Evolutionary conservation across 2,797 vertebrate genomes (phyloP).

Genomic region (Gymnoscopelus braueri): DNA sequence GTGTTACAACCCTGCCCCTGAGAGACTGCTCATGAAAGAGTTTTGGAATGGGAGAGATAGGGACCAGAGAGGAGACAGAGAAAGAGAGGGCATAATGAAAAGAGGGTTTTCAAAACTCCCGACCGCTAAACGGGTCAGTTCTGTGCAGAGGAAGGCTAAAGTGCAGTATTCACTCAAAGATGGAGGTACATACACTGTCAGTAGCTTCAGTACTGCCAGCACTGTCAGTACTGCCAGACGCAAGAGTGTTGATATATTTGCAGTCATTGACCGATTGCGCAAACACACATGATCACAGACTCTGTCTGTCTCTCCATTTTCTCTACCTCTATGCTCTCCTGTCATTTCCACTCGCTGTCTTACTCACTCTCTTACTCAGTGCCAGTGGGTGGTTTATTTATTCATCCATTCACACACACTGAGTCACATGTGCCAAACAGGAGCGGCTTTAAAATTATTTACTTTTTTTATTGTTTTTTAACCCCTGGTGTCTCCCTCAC

Average conservation of each 20-base stretch:
- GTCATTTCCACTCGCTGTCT: background rate
- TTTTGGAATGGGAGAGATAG: constrained; percentile 79
- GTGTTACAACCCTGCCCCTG: constrained; percentile 80
- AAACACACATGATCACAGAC: constrained; percentile 25
- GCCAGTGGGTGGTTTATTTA: background rate
- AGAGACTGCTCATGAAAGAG: constrained; percentile 82
- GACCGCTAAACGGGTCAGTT: constrained; percentile 69
- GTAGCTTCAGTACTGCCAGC: constrained; percentile 48
- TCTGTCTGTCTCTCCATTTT: background rate
- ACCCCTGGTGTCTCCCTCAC: constrained; percentile 41
- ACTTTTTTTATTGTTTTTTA: background rate
- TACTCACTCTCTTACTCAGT: background rate
- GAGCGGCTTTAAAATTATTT: constrained; percentile 12
- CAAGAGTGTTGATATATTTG: constrained; percentile 52
- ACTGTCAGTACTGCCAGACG: constrained; percentile 49
- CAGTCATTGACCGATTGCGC: constrained; percentile 56
- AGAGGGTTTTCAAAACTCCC: constrained; percentile 66
- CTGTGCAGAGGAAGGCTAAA: constrained; percentile 64
- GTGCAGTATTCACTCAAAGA: constrained; percentile 63
- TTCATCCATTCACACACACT: constrained; percentile 8
- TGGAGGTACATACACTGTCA: constrained; percentile 62
- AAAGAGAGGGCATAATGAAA: constrained; percentile 70
- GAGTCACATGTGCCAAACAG: constrained; percentile 6
- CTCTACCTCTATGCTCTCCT: background rate
- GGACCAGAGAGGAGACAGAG: constrained; percentile 69